Evolutionary conservation across 2,888 invertebrate genomes (phyloP).

Genomic region (Meghimatium bilineatum): DNA sequence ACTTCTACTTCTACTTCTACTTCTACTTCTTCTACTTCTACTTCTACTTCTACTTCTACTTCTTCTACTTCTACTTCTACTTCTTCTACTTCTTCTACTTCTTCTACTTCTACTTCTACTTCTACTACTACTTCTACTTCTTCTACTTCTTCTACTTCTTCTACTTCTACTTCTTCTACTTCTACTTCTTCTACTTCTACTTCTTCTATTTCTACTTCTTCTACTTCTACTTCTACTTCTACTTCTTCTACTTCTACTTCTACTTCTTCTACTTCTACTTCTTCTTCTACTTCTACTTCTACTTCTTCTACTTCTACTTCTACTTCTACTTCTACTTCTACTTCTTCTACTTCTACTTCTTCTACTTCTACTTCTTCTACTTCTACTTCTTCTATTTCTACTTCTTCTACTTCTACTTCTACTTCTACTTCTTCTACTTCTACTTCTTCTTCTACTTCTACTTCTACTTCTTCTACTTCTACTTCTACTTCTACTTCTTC

Average conservation of each 20-base stretch:
- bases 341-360: not conserved
- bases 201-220: no score
- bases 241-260: not conserved
- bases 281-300: not conserved
- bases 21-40: not conserved
- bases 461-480: constrained; percentile 1
- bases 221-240: constrained; percentile 1
- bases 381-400: no score
- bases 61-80: not conserved
- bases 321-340: not conserved
- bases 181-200: not conserved
- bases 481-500: not conserved
- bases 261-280: not conserved
- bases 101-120: not conserved
- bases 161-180: constrained; percentile 2
- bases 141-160: not conserved
- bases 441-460: constrained; percentile 1
- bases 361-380: not conserved
- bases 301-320: not conserved
- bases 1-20: not conserved
- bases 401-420: constrained; percentile 15
- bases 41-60: constrained; percentile 1
- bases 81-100: not conserved
- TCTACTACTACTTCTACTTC: not conserved
- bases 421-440: constrained; percentile 6